Conservation (phyloP, 2,113 vertebrate species). For the Heterotis niloticus region DNA sequence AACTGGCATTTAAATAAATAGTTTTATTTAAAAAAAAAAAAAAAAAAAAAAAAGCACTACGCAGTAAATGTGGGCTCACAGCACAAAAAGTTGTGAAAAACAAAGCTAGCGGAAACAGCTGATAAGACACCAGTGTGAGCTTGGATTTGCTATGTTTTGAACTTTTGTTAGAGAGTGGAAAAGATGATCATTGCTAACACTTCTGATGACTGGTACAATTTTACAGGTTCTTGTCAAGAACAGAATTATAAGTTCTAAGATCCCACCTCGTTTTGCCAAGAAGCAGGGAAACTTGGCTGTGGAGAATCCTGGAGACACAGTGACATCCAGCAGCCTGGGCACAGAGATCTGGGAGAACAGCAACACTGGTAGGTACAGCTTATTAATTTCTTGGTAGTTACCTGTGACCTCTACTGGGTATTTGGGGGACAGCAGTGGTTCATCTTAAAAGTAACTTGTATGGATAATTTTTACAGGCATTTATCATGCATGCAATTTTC, state of each 20-base stretch:
- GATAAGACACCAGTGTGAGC: no score
- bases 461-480: not conserved
- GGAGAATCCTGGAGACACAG: constrained; percentile 73
- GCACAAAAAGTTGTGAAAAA: no score
- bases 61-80: no score
- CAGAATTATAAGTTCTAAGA: constrained; percentile 79
- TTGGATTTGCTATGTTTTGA: no score
- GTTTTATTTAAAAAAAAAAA: no score
- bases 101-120: no score
- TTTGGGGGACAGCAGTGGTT: not conserved
- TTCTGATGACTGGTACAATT: no score
- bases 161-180: no score
- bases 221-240: constrained; percentile 78
- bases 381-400: not conserved
- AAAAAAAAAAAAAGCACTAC: no score
- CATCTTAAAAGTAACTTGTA: not conserved
- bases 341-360: constrained; percentile 96
- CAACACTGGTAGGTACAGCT: constrained; percentile 70
- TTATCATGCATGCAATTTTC: not conserved
- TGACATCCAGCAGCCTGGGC: constrained; percentile 80
- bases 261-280: constrained; percentile 93
- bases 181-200: not conserved
- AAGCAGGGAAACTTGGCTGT: constrained; percentile 82
- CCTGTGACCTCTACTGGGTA: not conserved
- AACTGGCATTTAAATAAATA: no score